Evolutionary conservation across 2,888 invertebrate genomes (phyloP).

Genomic region (Halocaridina rubra): DNA sequence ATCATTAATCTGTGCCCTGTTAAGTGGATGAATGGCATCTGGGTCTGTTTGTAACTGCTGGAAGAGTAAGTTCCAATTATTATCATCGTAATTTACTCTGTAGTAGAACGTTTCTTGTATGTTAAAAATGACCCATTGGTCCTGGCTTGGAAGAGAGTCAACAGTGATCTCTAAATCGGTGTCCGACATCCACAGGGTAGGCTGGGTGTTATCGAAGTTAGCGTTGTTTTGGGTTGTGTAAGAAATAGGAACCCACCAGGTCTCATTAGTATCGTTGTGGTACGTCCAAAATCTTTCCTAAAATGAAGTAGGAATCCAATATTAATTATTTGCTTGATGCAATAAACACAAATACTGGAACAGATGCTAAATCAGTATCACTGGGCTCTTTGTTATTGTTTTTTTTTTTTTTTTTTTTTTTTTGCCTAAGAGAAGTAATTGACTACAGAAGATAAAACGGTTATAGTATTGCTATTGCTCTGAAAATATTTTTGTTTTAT

Average conservation of each 20-base stretch:
- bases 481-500: too few species aligned
- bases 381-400: too few species aligned
- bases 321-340: too few species aligned
- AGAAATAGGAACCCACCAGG: conserved; percentile 76
- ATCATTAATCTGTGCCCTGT: conserved; percentile 89
- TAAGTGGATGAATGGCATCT: conserved; percentile 79
- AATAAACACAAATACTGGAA: too few species aligned
- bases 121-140: conserved; percentile 79
- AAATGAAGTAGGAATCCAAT: too few species aligned
- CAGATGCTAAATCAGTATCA: too few species aligned
- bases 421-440: too few species aligned
- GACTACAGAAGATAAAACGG: too few species aligned
- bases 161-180: conserved; percentile 18
- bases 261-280: not conserved
- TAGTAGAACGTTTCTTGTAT: conserved; percentile 77
- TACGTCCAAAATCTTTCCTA: not conserved
- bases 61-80: conserved; percentile 82
- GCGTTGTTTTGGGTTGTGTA: conserved; percentile 71
- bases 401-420: too few species aligned
- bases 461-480: too few species aligned
- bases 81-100: conserved; percentile 80
- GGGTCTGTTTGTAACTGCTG: conserved; percentile 75
- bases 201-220: conserved; percentile 72
- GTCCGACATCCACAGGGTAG: conserved; percentile 72
- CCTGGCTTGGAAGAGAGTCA: not conserved